Conservation (phyloP, 2,113 vertebrate genomes). For the Phalacrocorax aristotelis region DNA sequence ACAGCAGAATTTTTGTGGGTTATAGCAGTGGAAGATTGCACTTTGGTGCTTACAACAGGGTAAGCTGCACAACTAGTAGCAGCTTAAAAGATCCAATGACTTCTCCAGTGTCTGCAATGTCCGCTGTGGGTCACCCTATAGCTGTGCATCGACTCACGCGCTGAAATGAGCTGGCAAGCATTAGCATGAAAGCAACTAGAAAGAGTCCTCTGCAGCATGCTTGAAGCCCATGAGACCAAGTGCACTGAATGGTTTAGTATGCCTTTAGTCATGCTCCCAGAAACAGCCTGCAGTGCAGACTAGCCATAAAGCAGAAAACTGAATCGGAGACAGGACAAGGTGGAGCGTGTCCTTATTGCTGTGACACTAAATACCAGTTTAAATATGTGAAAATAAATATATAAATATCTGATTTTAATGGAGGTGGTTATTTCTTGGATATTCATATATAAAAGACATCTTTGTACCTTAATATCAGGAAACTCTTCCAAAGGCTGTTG, state of each 20-base stretch:
- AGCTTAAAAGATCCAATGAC: background rate
- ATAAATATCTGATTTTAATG: background rate
- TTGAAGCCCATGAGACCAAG: background rate
- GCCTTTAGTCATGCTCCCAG: background rate
- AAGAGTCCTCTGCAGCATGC: background rate
- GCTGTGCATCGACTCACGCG: background rate
- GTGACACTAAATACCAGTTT: background rate
- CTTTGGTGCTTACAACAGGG: background rate
- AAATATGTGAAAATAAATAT: background rate
- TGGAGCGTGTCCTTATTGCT: background rate
- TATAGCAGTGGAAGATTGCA: background rate
- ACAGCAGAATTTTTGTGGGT: background rate
- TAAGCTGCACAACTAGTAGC: background rate
- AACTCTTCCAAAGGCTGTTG: background rate
- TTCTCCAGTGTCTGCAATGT: background rate
- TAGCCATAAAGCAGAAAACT: background rate
- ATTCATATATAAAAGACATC: background rate
- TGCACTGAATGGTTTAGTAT: background rate
- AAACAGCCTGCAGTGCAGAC: background rate
- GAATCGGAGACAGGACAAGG: background rate
- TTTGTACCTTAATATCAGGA: background rate
- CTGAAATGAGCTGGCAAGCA: background rate
- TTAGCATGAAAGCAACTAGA: background rate
- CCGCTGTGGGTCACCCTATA: background rate
- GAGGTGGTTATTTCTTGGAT: background rate